These are phyloP conservation scores for Anabas testudineus DNA, from an alignment of 2,797 vertebrate species.

Conservation along the genomic window DNA sequence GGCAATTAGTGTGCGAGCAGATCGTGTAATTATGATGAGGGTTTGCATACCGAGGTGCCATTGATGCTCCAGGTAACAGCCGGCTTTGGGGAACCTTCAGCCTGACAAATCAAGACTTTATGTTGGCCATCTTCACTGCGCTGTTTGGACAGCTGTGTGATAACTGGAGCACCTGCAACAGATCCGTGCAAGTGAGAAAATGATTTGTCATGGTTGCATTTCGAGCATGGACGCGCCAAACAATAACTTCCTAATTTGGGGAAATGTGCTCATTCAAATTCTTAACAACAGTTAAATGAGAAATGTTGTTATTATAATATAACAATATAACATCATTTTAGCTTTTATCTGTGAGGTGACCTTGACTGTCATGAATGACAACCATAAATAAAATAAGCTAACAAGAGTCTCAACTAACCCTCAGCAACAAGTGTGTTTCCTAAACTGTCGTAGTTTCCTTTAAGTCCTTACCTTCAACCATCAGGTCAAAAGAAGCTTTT, in stretches of 20 bases:
- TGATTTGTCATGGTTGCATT: slow-evolving; percentile 1
- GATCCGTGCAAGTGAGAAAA: slow-evolving; percentile 36
- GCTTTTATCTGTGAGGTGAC: too few relatives aligned
- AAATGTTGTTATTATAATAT: too few relatives aligned
- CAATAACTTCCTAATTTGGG: background rate
- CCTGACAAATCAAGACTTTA: slow-evolving; percentile 91
- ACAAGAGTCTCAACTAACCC: too few relatives aligned
- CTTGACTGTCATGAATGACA: too few relatives aligned
- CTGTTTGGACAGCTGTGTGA: slow-evolving; percentile 87
- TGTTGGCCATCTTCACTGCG: slow-evolving; percentile 83
- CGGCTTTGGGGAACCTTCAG: slow-evolving; percentile 94
- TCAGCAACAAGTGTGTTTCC: background rate
- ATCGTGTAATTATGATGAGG: slow-evolving; percentile 11
- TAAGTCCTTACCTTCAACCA: slow-evolving; percentile 89
- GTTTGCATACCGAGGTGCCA: slow-evolving; percentile 79
- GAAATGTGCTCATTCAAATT: background rate
- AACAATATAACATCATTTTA: too few relatives aligned
- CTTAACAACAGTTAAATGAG: background rate
- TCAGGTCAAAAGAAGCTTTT: slow-evolving; percentile 87
- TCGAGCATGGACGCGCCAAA: background rate
- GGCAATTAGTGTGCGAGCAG: slow-evolving; percentile 16
- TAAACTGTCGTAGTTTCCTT: background rate
- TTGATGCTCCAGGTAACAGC: slow-evolving; percentile 93
- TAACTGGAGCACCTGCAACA: slow-evolving; percentile 90
- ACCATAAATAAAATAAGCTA: too few relatives aligned